Evolutionary conservation across 2,888 invertebrate genomes (phyloP).

Genomic region (Taenaris catops): DNA sequence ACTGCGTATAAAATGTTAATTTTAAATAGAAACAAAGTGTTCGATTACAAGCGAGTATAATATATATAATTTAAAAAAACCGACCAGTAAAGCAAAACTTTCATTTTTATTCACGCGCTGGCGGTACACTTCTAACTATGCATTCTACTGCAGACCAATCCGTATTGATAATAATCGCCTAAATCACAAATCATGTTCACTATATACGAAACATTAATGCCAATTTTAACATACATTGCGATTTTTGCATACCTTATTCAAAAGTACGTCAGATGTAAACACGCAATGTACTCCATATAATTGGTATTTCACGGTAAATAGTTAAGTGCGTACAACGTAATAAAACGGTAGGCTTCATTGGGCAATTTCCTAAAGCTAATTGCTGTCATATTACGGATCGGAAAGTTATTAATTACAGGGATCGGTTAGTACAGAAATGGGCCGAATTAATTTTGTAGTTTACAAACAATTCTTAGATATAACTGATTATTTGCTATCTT

Average conservation of each 20-base stretch:
- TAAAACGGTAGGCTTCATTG: constrained; percentile 25
- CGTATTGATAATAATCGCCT: constrained; percentile 41
- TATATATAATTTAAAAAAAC: no score
- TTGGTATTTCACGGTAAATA: constrained; percentile 9
- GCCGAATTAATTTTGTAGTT: constrained; percentile 9
- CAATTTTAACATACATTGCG: constrained; percentile 21
- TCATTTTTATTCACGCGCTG: constrained; percentile 15
- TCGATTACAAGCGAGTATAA: no score
- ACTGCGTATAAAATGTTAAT: no score
- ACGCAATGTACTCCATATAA: constrained; percentile 17
- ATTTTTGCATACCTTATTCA: background rate
- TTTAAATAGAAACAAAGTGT: no score
- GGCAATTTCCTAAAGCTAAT: constrained; percentile 28
- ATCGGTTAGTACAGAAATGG: constrained; percentile 8
- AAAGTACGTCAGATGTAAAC: background rate
- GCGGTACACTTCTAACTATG: constrained; percentile 35
- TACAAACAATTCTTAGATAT: constrained; percentile 6
- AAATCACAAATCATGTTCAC: constrained; percentile 16
- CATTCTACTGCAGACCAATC: constrained; percentile 38
- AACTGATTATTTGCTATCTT: no score
- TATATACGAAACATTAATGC: constrained; percentile 5
- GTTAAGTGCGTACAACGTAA: constrained; percentile 14
- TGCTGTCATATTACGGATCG: constrained; percentile 24
- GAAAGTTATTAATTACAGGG: constrained; percentile 24
- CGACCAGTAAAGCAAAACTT: no score